Percentiles rank a stretch among this genome's conserved stretches.
Conservation (phyloP, 92 coral and sea anemone genomes). For the Paragorgia papillata region DNA sequence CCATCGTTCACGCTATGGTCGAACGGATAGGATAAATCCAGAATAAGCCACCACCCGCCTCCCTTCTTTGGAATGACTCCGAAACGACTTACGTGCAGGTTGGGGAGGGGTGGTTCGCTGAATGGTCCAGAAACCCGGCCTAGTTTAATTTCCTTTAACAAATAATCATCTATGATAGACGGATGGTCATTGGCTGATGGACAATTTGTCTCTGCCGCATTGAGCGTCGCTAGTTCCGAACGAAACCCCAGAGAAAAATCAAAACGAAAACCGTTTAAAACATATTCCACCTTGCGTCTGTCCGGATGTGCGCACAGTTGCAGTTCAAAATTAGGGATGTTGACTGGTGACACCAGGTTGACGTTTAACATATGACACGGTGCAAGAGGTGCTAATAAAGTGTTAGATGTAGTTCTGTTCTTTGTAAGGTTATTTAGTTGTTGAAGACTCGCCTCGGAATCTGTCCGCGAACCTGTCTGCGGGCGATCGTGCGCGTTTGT, state of each 20-base stretch:
- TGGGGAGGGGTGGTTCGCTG: background rate
- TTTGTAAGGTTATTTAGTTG: background rate
- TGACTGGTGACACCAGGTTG: conserved; percentile 6
- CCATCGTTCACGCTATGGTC: conserved; percentile 4
- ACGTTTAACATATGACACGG: background rate
- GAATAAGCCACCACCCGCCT: background rate
- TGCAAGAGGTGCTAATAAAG: too few relatives aligned
- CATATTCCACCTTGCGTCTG: background rate
- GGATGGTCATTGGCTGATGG: conserved; percentile 19
- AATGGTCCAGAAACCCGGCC: background rate
- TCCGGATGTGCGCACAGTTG: conserved; percentile 1
- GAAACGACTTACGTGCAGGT: background rate
- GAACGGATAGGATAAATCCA: background rate
- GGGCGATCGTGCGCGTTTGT: background rate
- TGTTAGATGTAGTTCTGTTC: background rate
- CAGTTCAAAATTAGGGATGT: background rate
- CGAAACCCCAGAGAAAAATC: conserved; percentile 18
- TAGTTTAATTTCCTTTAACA: background rate
- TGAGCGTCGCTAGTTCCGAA: background rate
- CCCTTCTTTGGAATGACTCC: too few relatives aligned
- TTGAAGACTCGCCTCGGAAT: too few relatives aligned
- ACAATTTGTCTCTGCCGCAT: background rate
- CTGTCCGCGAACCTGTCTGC: background rate
- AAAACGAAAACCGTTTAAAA: background rate
- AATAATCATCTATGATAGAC: conserved; percentile 10